These are phyloP conservation scores for Sphenopsis melanotis DNA, from an alignment of 2,797 vertebrate genomes.

Conservation along the genomic window DNA sequence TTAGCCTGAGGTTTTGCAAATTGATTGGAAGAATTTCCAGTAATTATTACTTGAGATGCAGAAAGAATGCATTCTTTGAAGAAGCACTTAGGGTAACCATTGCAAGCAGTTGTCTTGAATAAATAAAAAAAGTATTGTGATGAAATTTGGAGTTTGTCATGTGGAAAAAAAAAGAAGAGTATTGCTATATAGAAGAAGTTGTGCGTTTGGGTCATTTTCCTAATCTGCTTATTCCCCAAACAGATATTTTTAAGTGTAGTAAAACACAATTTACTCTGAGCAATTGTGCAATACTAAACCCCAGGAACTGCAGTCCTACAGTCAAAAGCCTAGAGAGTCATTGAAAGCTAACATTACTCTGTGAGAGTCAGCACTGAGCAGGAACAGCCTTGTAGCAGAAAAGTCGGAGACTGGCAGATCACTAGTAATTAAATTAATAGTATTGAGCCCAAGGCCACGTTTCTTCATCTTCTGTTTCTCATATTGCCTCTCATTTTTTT, in stretches of 20 bases:
- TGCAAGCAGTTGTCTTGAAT: not conserved
- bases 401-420: not conserved
- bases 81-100: not conserved
- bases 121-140: not conserved
- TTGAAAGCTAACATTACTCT: not conserved
- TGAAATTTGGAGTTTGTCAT: not conserved
- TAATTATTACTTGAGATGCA: not conserved
- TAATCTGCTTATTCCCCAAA: not conserved
- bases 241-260: not conserved
- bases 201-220: not conserved
- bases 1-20: not conserved
- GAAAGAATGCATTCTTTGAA: not conserved
- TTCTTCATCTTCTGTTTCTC: slow-evolving; percentile 23
- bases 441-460: not conserved
- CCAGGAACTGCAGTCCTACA: not conserved
- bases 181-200: not conserved
- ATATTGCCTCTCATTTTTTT: not conserved
- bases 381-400: not conserved
- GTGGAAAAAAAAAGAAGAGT: not conserved
- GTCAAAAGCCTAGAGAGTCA: not conserved
- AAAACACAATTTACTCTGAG: not conserved
- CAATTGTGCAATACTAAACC: not conserved
- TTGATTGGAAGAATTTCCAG: not conserved
- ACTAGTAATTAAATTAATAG: slow-evolving; percentile 46
- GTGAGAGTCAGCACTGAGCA: not conserved